Evolutionary conservation across 2,888 invertebrate species (phyloP).

Genomic region (Trachelus stipa): DNA sequence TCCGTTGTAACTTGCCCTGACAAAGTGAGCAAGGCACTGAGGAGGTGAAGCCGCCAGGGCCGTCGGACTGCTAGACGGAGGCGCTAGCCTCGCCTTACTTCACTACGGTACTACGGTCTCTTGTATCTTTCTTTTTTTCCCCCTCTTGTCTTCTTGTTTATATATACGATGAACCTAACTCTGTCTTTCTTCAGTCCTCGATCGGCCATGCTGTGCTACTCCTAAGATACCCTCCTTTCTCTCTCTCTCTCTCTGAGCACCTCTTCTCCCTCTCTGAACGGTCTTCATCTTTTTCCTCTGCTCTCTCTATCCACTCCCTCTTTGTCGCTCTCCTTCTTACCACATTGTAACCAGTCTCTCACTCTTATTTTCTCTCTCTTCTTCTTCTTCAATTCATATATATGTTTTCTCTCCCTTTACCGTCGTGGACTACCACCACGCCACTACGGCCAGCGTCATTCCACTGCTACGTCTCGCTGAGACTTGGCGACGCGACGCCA

Average conservation of each 20-base stretch:
- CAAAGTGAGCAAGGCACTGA: slow-evolving; percentile 11
- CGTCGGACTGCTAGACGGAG: slow-evolving; percentile 27
- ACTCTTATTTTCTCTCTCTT: background rate
- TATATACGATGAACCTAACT: background rate
- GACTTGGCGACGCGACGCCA: background rate
- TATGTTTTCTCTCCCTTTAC: background rate
- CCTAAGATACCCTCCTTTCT: background rate
- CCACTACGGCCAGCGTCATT: background rate
- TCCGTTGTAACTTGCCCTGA: slow-evolving; percentile 1
- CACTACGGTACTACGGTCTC: slow-evolving; percentile 33
- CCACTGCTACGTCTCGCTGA: background rate
- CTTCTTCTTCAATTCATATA: background rate
- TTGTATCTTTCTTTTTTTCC: background rate
- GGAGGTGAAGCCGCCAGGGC: slow-evolving; percentile 7
- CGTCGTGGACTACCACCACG: background rate
- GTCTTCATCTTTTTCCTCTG: background rate
- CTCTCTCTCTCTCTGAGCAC: background rate
- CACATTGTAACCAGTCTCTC: background rate
- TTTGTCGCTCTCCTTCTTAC: background rate
- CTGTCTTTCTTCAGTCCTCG: background rate
- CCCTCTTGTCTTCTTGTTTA: background rate
- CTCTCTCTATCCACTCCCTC: background rate
- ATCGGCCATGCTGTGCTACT: background rate
- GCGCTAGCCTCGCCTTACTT: slow-evolving; percentile 36
- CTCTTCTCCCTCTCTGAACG: background rate